Conservation (phyloP, 2,888 invertebrate species). For the Lithophane ornitopus region DNA sequence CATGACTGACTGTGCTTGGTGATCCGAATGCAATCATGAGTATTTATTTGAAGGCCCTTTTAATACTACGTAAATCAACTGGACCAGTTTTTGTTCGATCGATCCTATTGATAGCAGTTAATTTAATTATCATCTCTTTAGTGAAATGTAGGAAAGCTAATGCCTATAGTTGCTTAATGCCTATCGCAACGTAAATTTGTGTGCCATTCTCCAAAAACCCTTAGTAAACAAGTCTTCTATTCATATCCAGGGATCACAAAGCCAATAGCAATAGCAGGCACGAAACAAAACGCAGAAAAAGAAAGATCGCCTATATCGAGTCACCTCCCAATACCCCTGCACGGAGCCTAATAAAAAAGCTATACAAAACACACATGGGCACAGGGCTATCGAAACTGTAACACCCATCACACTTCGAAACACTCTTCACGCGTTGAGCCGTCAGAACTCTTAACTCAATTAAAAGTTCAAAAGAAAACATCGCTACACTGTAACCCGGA, state of each 20-base stretch:
- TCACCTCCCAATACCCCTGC: constrained; percentile 1
- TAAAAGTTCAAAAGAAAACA: constrained; percentile 65
- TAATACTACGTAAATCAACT: too few species aligned
- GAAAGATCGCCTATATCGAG: background rate
- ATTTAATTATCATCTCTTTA: background rate
- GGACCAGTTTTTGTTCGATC: background rate
- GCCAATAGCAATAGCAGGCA: background rate
- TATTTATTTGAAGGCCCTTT: too few species aligned
- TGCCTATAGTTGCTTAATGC: too few species aligned
- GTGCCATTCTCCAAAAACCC: background rate
- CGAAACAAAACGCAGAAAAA: constrained; percentile 7
- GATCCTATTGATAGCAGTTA: background rate
- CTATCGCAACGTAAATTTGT: too few species aligned
- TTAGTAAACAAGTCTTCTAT: background rate
- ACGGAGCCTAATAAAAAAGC: constrained; percentile 35
- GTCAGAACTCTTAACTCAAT: constrained; percentile 64
- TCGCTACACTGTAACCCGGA: constrained; percentile 24
- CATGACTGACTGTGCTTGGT: background rate
- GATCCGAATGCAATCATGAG: too few species aligned
- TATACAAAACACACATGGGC: constrained; percentile 40
- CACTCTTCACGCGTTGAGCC: constrained; percentile 47
- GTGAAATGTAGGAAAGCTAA: background rate
- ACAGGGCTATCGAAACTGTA: constrained; percentile 37
- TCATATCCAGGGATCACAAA: background rate
- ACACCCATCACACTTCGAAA: constrained; percentile 50